Evolutionary conservation across 2,888 invertebrate species (phyloP).

Genomic region (Chirona hameri): DNA sequence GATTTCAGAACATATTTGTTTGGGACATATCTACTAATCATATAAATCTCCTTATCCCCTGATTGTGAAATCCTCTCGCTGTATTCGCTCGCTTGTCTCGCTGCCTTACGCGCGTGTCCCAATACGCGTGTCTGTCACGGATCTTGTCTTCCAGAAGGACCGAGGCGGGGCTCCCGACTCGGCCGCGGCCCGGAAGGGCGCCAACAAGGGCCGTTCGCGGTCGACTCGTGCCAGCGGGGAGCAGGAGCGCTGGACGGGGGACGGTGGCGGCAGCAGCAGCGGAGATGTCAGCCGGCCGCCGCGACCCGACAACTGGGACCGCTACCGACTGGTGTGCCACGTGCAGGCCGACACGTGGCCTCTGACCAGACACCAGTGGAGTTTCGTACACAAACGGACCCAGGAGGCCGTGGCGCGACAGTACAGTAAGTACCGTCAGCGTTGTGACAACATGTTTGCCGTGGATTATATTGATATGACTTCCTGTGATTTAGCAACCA

Average conservation of each 20-base stretch:
- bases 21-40: no score
- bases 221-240: neutral
- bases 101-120: no score
- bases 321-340: slow-evolving; percentile 4
- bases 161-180: neutral
- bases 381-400: neutral
- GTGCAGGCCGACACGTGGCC: neutral
- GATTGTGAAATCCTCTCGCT: no score
- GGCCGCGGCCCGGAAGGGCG: neutral
- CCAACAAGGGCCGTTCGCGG: neutral
- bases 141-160: neutral
- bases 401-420: neutral
- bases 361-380: neutral
- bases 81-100: no score
- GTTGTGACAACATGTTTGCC: no score
- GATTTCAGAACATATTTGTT: no score
- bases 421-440: neutral
- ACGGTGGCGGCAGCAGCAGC: neutral
- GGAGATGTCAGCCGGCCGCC: neutral
- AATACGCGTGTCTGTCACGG: no score
- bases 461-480: no score
- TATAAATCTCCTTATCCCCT: no score
- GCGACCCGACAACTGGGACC: slow-evolving; percentile 12
- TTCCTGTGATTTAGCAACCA: no score
- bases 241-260: neutral